Conservation (phyloP, 2,797 vertebrate genomes). For the Tachyglossus aculeatus region DNA sequence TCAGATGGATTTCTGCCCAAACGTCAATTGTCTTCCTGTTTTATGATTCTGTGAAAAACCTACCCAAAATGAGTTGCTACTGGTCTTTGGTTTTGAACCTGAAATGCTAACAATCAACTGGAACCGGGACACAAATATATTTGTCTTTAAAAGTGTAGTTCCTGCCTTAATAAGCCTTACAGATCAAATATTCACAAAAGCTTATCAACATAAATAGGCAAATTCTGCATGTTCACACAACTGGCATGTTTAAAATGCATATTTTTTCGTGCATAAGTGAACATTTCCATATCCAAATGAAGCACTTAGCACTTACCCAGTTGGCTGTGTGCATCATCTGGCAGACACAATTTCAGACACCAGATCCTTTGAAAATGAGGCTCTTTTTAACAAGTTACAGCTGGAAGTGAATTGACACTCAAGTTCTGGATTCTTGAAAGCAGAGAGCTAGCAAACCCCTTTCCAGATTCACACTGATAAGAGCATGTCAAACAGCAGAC, state of each 20-base stretch:
- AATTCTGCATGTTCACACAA: not conserved
- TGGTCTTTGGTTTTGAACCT: constrained; percentile 41
- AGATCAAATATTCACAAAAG: constrained; percentile 3
- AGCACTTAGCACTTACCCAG: not conserved
- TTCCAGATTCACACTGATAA: not conserved
- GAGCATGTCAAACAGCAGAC: not conserved
- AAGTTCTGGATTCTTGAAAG: not conserved
- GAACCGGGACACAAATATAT: constrained; percentile 4
- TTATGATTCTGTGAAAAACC: too few relatives aligned
- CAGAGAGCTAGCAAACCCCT: not conserved
- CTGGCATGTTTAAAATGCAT: too few relatives aligned
- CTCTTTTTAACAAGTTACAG: not conserved
- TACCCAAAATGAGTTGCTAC: too few relatives aligned
- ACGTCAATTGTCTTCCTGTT: too few relatives aligned
- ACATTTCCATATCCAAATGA: not conserved
- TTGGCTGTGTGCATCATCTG: not conserved
- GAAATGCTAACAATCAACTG: constrained; percentile 33
- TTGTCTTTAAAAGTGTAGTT: not conserved
- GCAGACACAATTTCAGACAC: not conserved
- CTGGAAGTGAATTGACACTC: not conserved
- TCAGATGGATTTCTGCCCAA: too few relatives aligned
- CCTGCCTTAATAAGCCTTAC: not conserved
- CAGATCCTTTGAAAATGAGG: not conserved
- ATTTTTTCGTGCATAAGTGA: not conserved
- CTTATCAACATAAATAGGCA: not conserved